Conservation (phyloP, 2,888 invertebrate species). For the Ormyrus pomaceus region DNA sequence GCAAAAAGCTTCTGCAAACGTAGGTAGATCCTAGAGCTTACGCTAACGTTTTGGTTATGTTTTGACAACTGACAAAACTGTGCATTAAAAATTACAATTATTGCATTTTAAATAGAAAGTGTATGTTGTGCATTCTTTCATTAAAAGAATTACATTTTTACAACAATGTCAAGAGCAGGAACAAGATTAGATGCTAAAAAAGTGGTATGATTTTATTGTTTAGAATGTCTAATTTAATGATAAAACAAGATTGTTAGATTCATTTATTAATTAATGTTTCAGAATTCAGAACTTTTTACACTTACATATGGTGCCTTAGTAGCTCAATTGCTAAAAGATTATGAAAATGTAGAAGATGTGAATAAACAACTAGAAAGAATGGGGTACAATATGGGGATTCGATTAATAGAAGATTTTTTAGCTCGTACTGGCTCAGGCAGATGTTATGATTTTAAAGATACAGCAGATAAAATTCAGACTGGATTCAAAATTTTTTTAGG, state of each 20-base stretch:
- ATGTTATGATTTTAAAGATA: constrained; percentile 97
- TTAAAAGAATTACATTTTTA: background rate
- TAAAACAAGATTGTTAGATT: too few species aligned
- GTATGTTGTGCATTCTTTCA: background rate
- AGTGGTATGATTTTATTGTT: constrained; percentile 79
- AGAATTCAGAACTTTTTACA: constrained; percentile 98
- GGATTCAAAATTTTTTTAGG: constrained; percentile 83
- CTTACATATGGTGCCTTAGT: constrained; percentile 98
- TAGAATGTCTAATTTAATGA: background rate
- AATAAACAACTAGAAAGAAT: constrained; percentile 96
- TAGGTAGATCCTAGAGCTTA: too few species aligned
- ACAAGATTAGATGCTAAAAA: constrained; percentile 86
- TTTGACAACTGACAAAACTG: too few species aligned
- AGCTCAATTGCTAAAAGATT: constrained; percentile 96
- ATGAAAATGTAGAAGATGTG: constrained; percentile 97
- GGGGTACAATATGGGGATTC: constrained; percentile 98
- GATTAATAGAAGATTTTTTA: constrained; percentile 97
- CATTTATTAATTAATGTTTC: constrained; percentile 64
- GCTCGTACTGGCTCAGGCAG: constrained; percentile 92
- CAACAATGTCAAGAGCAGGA: constrained; percentile 82
- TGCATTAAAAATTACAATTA: too few species aligned
- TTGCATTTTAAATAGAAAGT: too few species aligned
- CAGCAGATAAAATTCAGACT: constrained; percentile 95
- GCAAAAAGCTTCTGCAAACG: too few species aligned
- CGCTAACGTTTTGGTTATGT: too few species aligned